Evolutionary conservation across 1,140 invertebrate genomes (phyloP).

Genomic region (Nasonia giraulti): DNA sequence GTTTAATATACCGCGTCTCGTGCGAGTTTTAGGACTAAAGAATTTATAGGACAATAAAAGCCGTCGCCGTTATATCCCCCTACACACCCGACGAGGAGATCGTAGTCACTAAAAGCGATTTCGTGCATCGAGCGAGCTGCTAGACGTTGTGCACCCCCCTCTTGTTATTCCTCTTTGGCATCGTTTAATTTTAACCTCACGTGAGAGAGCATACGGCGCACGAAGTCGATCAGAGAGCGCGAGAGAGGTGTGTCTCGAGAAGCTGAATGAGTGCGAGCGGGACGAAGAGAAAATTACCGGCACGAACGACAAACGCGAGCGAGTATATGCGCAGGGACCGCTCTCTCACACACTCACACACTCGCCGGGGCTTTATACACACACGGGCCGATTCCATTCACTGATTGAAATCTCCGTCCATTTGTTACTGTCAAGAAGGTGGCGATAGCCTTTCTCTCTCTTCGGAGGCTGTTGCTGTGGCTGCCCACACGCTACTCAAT

Average conservation of each 20-base stretch:
- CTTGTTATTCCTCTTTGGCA: not conserved
- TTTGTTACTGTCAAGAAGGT: slow-evolving; percentile 79
- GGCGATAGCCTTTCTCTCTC: slow-evolving; percentile 74
- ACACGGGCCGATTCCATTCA: slow-evolving; percentile 74
- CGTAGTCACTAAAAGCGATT: slow-evolving; percentile 47
- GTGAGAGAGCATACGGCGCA: not conserved
- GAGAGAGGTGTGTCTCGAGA: slow-evolving; percentile 23
- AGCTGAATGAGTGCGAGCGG: slow-evolving; percentile 52
- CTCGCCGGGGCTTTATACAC: slow-evolving; percentile 39
- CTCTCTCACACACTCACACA: not conserved
- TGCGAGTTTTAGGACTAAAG: slow-evolving; percentile 42
- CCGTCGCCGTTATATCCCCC: slow-evolving; percentile 44
- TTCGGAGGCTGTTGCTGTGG: slow-evolving; percentile 46
- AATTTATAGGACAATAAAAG: slow-evolving; percentile 53
- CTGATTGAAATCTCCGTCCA: slow-evolving; percentile 78
- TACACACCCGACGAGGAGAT: not conserved
- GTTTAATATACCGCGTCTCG: slow-evolving; percentile 39
- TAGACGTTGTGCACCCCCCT: not conserved
- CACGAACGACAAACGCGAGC: slow-evolving; percentile 59
- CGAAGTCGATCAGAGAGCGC: not conserved
- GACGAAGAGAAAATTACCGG: slow-evolving; percentile 54
- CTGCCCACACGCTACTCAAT: slow-evolving; percentile 67
- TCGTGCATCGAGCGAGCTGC: slow-evolving; percentile 24
- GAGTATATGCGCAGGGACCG: slow-evolving; percentile 55
- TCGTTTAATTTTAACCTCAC: slow-evolving; percentile 36